A percentile compares a stretch with the other conserved stretches of the same genome.
Evolutionary conservation across 2,797 vertebrate species (phyloP).

Genomic region (Tachyglossus aculeatus): DNA sequence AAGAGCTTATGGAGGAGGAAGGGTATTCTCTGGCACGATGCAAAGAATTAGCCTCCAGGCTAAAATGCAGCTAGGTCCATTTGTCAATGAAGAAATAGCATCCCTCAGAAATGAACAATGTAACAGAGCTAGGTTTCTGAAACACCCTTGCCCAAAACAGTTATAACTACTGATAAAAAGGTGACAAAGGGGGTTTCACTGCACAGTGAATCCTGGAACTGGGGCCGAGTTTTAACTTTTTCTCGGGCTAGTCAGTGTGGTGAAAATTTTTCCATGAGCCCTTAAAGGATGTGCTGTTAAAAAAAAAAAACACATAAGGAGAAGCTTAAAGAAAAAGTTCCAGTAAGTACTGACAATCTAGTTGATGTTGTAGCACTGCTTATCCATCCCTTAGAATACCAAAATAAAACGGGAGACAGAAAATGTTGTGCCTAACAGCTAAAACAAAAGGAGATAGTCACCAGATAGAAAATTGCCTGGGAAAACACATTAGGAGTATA

Average conservation of each 20-base stretch:
- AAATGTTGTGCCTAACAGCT: not conserved
- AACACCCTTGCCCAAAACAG: conserved; percentile 6
- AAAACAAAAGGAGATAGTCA: conserved; percentile 12
- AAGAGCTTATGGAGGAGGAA: not conserved
- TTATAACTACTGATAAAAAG: conserved; percentile 1
- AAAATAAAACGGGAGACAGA: conserved; percentile 25
- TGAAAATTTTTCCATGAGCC: too few species aligned
- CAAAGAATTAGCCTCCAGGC: not conserved
- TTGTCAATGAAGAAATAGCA: conserved; percentile 35
- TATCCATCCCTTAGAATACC: conserved; percentile 2
- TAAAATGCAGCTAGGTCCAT: not conserved
- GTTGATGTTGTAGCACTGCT: not conserved
- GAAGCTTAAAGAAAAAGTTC: conserved; percentile 17
- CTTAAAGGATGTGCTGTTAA: not conserved
- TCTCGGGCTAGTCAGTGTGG: too few species aligned
- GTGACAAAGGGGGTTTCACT: not conserved
- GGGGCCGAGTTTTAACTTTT: not conserved
- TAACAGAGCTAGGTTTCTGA: too few species aligned
- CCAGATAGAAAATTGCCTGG: conserved; percentile 49
- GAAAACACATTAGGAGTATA: conserved; percentile 53
- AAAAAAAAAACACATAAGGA: conserved; percentile 19
- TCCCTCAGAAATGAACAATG: conserved; percentile 34
- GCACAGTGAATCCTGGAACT: not conserved
- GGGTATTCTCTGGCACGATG: not conserved
- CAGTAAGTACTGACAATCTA: too few species aligned